phyloP scores from a whole-genome alignment of 2,888 invertebrate genomes.

The Diachrysia chrysitis region DNA sequence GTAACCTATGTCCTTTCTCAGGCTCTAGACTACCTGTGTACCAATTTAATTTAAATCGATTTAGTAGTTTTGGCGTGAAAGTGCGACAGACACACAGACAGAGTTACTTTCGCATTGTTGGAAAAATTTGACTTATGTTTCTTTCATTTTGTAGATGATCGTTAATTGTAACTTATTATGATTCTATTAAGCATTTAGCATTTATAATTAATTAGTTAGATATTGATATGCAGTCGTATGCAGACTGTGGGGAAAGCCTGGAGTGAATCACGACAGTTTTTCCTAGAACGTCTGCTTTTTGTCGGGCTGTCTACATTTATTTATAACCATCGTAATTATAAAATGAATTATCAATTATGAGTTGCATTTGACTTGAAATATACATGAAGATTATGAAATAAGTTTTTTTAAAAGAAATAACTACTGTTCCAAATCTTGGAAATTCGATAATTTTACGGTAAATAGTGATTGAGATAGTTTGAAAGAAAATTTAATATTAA shows the following conservation, averaged over 20 bases:
- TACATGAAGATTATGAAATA: too few species aligned
- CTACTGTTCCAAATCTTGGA: too few species aligned
- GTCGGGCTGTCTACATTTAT: not conserved
- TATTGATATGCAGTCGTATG: not conserved
- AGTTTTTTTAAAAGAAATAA: too few species aligned
- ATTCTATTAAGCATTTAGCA: not conserved
- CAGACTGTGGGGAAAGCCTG: not conserved
- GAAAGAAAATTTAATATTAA: too few species aligned
- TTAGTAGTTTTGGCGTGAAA: too few species aligned
- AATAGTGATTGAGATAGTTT: too few species aligned
- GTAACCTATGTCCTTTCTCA: too few species aligned
- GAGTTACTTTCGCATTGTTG: too few species aligned
- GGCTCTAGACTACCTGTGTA: too few species aligned
- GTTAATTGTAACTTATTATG: not conserved
- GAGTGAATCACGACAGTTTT: not conserved
- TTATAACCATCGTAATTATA: not conserved
- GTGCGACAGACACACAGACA: too few species aligned
- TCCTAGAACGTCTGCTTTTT: slow-evolving; percentile 7
- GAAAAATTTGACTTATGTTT: not conserved
- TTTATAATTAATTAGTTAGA: not conserved
- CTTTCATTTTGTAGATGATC: not conserved
- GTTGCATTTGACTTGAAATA: slow-evolving; percentile 16
- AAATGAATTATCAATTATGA: slow-evolving; percentile 34
- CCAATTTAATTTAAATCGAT: too few species aligned
- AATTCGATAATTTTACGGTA: too few species aligned